Evolutionary conservation across 2,113 vertebrate genomes (phyloP).

Genomic region (Trochalopteron elliotii): DNA sequence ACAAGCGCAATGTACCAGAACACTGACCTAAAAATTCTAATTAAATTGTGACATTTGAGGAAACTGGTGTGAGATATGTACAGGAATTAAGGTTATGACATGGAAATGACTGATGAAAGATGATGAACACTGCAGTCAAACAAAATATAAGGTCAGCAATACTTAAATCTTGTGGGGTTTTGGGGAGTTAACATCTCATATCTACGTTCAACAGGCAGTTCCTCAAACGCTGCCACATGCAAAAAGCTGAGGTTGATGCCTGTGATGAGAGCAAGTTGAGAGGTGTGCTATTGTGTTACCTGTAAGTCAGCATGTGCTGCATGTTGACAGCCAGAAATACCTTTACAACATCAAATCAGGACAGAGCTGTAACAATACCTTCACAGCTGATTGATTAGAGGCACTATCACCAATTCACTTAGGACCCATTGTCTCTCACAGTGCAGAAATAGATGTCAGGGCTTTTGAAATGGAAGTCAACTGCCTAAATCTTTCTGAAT

Average conservation of each 20-base stretch:
- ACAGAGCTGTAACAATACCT: neutral
- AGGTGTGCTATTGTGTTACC: neutral
- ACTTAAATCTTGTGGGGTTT: neutral
- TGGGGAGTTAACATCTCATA: accelerated
- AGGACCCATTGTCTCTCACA: neutral
- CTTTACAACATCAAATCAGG: neutral
- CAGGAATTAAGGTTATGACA: neutral
- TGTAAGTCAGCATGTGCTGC: neutral
- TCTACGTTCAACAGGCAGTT: neutral
- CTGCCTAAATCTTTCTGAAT: neutral
- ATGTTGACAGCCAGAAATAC: neutral
- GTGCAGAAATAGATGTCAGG: neutral
- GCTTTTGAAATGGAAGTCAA: neutral
- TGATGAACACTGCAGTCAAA: neutral
- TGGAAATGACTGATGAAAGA: neutral
- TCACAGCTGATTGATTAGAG: neutral
- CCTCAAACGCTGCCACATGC: neutral
- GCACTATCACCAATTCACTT: neutral
- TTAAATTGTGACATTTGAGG: neutral
- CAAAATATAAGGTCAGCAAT: neutral
- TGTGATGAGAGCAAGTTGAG: neutral
- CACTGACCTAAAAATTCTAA: neutral
- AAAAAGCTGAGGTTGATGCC: neutral
- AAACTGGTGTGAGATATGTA: neutral
- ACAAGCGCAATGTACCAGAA: neutral